These are phyloP conservation scores for Muntiacus reevesi DNA, from an alignment of 2,113 vertebrate species.

Conservation along the genomic window DNA sequence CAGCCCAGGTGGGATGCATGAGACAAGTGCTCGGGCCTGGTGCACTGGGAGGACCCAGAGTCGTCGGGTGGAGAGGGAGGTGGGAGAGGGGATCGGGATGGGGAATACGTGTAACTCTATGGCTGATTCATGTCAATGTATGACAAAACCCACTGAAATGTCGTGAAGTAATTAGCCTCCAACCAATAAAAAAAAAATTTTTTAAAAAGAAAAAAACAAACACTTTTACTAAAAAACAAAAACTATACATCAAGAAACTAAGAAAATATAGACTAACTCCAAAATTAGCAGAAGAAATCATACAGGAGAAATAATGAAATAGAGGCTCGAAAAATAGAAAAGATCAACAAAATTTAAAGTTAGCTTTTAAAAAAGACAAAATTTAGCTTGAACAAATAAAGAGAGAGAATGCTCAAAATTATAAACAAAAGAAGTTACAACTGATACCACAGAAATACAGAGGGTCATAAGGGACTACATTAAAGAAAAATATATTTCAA, in stretches of 20 bases:
- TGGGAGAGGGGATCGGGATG: too few relatives aligned
- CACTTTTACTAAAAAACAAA: neutral
- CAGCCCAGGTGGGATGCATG: too few relatives aligned
- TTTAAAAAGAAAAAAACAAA: neutral
- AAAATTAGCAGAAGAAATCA: neutral
- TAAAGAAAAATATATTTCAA: neutral
- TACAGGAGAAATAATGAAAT: neutral
- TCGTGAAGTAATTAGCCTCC: too few relatives aligned
- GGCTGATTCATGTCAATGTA: too few relatives aligned
- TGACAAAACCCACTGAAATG: too few relatives aligned
- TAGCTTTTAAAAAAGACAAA: neutral
- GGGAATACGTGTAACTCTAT: too few relatives aligned
- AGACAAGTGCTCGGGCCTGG: too few relatives aligned
- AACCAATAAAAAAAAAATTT: too few relatives aligned
- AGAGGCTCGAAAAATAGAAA: neutral
- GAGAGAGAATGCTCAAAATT: neutral
- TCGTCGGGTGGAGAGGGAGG: too few relatives aligned
- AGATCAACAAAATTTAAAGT: neutral
- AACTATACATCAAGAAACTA: neutral
- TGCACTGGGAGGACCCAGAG: too few relatives aligned
- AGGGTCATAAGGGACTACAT: neutral
- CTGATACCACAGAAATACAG: neutral
- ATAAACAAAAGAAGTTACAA: neutral
- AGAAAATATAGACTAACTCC: neutral
- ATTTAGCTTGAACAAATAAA: neutral